phyloP scores from a whole-genome alignment of 1,140 invertebrate species.

The Amphibalanus amphitrite region DNA sequence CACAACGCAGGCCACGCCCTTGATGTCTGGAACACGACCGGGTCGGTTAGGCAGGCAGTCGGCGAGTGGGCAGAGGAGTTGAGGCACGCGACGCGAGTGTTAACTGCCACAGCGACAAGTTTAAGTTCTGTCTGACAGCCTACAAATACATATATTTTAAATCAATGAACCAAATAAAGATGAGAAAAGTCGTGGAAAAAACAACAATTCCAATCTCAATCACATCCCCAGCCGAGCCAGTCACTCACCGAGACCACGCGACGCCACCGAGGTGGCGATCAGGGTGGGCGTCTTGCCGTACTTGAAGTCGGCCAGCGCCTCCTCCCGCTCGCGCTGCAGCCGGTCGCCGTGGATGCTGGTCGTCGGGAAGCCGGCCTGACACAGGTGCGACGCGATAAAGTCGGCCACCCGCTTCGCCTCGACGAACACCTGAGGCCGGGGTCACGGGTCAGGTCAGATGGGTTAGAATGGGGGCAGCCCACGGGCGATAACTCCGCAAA shows the following conservation, averaged over 20 bases:
- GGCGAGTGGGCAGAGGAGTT: too few relatives aligned
- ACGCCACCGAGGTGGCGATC: constrained; percentile 83
- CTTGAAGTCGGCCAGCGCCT: constrained; percentile 68
- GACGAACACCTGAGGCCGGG: constrained; percentile 60
- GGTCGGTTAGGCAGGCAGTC: too few relatives aligned
- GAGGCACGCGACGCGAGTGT: too few relatives aligned
- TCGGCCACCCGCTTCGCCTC: constrained; percentile 77
- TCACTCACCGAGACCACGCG: constrained; percentile 53
- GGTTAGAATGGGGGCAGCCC: too few relatives aligned
- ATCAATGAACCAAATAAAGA: too few relatives aligned
- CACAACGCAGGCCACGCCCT: constrained; percentile 64
- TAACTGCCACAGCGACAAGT: too few relatives aligned
- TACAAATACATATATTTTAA: too few relatives aligned
- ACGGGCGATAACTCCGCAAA: too few relatives aligned
- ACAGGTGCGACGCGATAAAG: constrained; percentile 59
- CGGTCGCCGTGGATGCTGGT: constrained; percentile 91
- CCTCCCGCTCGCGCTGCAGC: constrained; percentile 69
- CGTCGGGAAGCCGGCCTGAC: constrained; percentile 40
- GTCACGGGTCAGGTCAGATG: background rate
- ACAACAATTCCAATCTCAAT: too few relatives aligned
- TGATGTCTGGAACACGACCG: background rate
- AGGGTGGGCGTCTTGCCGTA: constrained; percentile 51
- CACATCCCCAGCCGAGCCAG: too few relatives aligned
- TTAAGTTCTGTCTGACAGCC: too few relatives aligned
- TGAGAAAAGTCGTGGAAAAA: too few relatives aligned